phyloP scores from a whole-genome alignment of 1,140 invertebrate genomes.

The Drosophila fuyamai region DNA sequence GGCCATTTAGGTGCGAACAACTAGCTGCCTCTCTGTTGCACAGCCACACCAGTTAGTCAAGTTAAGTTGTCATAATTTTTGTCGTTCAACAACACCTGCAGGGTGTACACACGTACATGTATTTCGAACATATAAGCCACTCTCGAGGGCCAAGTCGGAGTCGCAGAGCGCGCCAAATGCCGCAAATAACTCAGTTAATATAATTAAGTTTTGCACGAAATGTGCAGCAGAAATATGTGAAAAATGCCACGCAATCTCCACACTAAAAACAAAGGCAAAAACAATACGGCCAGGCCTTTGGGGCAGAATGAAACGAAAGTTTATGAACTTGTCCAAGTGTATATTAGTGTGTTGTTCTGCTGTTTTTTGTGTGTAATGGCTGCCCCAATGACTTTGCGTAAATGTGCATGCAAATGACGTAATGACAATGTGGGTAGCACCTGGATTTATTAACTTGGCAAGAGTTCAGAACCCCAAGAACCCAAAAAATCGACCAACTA shows the following conservation, averaged over 20 bases:
- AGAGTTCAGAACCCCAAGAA: conserved; percentile 11
- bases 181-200: conserved; percentile 83
- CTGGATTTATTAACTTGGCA: conserved; percentile 53
- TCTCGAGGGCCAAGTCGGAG: conserved; percentile 49
- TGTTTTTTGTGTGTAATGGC: conserved; percentile 18
- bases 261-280: conserved; percentile 25
- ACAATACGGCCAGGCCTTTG: conserved; percentile 18
- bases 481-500: conserved; percentile 9
- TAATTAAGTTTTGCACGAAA: conserved; percentile 83
- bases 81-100: conserved; percentile 67
- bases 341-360: conserved; percentile 34
- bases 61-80: conserved; percentile 83
- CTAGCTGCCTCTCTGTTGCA: conserved; percentile 29
- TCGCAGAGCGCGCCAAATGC: conserved; percentile 76
- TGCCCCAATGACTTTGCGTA: conserved; percentile 27
- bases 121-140: conserved; percentile 17
- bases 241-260: conserved; percentile 79
- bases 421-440: conserved; percentile 47
- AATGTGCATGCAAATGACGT: conserved; percentile 64
- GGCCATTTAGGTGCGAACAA: conserved; percentile 66
- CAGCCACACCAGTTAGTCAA: conserved; percentile 75
- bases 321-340: conserved; percentile 70
- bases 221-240: conserved; percentile 78
- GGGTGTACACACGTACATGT: conserved; percentile 1
- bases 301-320: conserved; percentile 56